Base-by-base conservation (phyloP, 2,888 invertebrate species). In the Acanthosepion pharaonis region DNA sequence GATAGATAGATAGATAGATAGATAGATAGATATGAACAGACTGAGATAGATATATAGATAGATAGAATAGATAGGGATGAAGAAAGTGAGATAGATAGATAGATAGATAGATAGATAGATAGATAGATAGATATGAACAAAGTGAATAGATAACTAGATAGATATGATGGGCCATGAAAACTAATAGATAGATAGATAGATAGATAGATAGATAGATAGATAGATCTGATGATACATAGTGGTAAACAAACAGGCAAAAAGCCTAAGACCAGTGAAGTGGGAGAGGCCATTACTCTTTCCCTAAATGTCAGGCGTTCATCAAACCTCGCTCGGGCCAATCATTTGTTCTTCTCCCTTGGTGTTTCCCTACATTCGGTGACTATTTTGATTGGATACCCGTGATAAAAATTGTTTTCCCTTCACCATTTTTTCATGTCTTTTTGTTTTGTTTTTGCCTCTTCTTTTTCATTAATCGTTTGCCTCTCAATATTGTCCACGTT, bases 131-230 rank as follows among this genome's bases (percentile, higher is more conserved):
- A 51, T 51, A 51, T 51, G 11, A 6, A 51, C 0, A 51, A 11
- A 33, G 33, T 33, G 33, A 33, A 42, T 42, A 42, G 3, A 42
- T 8, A 64, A 0, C 8, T 25, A 64, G 28, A 25, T 23, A 25
- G 20, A 23, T 25, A 59, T 1, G 0, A 2, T n/a, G n/a, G n/a
- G n/a, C n/a, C 0, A 42, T 2, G 2, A 2, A 42, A 0, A 1
- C 2, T 2, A 2, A 42, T 42, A 42, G 3, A 42, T 8, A 64
- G 5, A 28, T 25, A 64, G 28, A 25, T 23, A 25, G 20, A 23
- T 25, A 59, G 8, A 15, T 15, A 51, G 51, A 51, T 11, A 51
- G 4, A 15, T 51, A 51, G 51, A 42, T 42, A 8, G 51, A 51
- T 51, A 11, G 51, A 51, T 6, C 8, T 51, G 15, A 8, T 42